Percentiles rank a stretch among this genome's conserved stretches.
Conservation (phyloP, 2,888 invertebrate species). For the Parnassius glacialis region DNA sequence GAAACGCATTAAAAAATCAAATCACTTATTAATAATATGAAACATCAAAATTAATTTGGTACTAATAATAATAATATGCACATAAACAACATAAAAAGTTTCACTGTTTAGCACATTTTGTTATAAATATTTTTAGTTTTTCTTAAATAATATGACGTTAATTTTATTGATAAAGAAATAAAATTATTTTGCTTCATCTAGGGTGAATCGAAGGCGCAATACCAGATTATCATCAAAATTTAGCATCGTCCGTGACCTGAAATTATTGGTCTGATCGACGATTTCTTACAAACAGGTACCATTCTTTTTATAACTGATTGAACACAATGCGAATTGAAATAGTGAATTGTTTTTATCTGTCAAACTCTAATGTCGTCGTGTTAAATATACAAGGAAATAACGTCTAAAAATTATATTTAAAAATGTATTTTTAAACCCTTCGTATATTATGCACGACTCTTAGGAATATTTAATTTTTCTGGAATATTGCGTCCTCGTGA, state of each 20-base stretch:
- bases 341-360: constrained; percentile 5
- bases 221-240: constrained; percentile 53
- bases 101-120: neutral
- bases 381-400: constrained; percentile 9
- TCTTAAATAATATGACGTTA: neutral
- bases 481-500: constrained; percentile 73
- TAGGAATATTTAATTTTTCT: constrained; percentile 29
- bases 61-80: too few species aligned
- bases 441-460: constrained; percentile 20
- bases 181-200: constrained; percentile 48
- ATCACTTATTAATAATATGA: too few species aligned
- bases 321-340: constrained; percentile 23
- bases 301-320: constrained; percentile 23
- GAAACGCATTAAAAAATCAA: too few species aligned
- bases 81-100: too few species aligned
- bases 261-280: constrained; percentile 31
- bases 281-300: constrained; percentile 30
- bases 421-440: constrained; percentile 1
- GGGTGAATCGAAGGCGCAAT: constrained; percentile 76
- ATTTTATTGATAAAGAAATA: constrained; percentile 20
- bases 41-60: neutral
- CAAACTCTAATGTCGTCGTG: constrained; percentile 8
- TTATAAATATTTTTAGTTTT: neutral
- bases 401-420: constrained; percentile 1
- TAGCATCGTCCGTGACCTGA: constrained; percentile 55